Conservation (phyloP, 2,113 vertebrate genomes). For the Siniperca chuatsi region DNA sequence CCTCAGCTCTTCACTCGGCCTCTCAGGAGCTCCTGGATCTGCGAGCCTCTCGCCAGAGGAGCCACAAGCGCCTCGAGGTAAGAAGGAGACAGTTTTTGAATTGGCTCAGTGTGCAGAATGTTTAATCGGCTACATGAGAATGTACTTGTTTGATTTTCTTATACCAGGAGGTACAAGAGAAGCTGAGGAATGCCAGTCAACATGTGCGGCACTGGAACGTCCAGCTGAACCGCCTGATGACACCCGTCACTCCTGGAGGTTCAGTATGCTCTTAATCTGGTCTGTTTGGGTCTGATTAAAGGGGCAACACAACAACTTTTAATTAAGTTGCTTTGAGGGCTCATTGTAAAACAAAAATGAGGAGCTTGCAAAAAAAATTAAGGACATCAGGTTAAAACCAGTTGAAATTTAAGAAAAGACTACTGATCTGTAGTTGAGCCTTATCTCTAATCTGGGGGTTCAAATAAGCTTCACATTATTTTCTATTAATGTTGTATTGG, state of each 20-base stretch:
- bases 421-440: too few relatives aligned
- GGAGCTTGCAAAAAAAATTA: too few relatives aligned
- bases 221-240: constrained; percentile 85
- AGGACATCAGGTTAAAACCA: too few relatives aligned
- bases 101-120: not conserved
- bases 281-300: not conserved
- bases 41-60: constrained; percentile 71
- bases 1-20: constrained; percentile 73
- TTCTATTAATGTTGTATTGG: too few relatives aligned
- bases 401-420: too few relatives aligned
- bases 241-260: constrained; percentile 84
- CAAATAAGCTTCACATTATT: too few relatives aligned
- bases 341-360: too few relatives aligned
- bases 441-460: too few relatives aligned
- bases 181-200: constrained; percentile 77
- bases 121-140: not conserved
- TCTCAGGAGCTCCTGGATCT: constrained; percentile 80
- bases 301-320: not conserved
- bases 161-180: constrained; percentile 80
- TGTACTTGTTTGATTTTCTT: not conserved
- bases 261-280: not conserved
- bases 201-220: constrained; percentile 86
- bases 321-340: not conserved
- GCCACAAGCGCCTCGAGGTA: constrained; percentile 79
- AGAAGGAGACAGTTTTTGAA: not conserved